Evolutionary conservation across 1,140 invertebrate species (phyloP).

Genomic region (Pantala flavescens): DNA sequence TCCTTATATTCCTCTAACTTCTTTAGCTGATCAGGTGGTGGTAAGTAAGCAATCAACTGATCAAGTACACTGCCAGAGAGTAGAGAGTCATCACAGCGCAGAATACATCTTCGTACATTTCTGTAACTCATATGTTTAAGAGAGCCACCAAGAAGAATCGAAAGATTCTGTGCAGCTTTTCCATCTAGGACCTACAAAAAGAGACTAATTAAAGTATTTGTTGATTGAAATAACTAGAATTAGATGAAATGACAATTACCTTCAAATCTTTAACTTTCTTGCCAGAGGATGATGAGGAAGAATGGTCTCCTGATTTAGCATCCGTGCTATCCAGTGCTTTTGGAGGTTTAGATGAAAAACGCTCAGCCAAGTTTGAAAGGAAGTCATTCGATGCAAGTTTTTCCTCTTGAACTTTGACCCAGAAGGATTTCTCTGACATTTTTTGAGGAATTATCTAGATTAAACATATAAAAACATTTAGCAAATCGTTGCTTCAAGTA

Average conservation of each 20-base stretch:
- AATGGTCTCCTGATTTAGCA: background rate
- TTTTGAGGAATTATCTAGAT: conserved; percentile 67
- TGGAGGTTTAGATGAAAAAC: conserved; percentile 79
- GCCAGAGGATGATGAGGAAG: background rate
- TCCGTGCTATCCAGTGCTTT: background rate
- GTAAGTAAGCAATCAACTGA: conserved; percentile 78
- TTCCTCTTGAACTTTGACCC: conserved; percentile 88
- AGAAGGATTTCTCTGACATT: conserved; percentile 90
- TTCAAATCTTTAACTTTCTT: conserved; percentile 87
- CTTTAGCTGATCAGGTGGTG: conserved; percentile 77
- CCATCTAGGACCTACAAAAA: conserved; percentile 60
- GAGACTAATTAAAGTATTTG: too few species aligned
- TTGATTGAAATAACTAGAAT: too few species aligned
- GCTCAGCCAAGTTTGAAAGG: conserved; percentile 64
- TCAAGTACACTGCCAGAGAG: conserved; percentile 72
- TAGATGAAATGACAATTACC: conserved; percentile 14
- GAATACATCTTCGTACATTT: conserved; percentile 71
- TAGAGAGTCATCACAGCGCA: conserved; percentile 76
- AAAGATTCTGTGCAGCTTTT: conserved; percentile 92
- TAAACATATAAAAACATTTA: too few species aligned
- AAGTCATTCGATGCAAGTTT: conserved; percentile 77
- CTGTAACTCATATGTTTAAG: conserved; percentile 82
- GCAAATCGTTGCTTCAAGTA: too few species aligned
- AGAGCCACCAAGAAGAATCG: conserved; percentile 77
- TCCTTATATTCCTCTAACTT: conserved; percentile 68